Conservation (phyloP, 1,140 invertebrate species). For the Neodiprion pinetum region DNA sequence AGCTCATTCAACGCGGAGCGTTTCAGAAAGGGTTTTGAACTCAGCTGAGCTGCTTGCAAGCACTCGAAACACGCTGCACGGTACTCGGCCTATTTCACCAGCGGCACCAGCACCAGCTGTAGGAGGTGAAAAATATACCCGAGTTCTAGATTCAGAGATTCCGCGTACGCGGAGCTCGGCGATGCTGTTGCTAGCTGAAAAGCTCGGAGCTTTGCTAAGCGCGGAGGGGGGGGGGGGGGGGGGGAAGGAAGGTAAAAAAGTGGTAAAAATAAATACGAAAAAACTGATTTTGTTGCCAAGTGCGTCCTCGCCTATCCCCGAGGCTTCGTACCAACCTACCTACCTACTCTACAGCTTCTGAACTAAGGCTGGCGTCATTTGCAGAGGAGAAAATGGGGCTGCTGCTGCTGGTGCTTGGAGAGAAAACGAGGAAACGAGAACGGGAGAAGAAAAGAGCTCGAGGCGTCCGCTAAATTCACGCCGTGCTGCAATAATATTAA, state of each 20-base stretch:
- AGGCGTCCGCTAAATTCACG: no score
- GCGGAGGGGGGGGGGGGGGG: slow-evolving; percentile 16
- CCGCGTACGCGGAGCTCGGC: no score
- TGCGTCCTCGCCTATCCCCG: background rate
- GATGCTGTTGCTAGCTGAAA: no score
- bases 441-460: background rate
- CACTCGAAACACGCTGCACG: background rate
- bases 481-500: no score
- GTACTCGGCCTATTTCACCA: slow-evolving; percentile 42
- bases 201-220: background rate
- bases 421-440: background rate
- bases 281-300: background rate
- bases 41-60: background rate
- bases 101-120: background rate
- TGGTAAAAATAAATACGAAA: background rate
- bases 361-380: background rate
- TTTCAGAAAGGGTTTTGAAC: background rate
- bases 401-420: no score
- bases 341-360: background rate
- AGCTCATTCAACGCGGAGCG: background rate
- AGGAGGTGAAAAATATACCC: no score
- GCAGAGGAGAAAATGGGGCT: background rate
- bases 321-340: no score
- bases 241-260: background rate
- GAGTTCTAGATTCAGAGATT: no score